phyloP scores from a whole-genome alignment of 2,113 vertebrate genomes.

The Myocastor coypus region DNA sequence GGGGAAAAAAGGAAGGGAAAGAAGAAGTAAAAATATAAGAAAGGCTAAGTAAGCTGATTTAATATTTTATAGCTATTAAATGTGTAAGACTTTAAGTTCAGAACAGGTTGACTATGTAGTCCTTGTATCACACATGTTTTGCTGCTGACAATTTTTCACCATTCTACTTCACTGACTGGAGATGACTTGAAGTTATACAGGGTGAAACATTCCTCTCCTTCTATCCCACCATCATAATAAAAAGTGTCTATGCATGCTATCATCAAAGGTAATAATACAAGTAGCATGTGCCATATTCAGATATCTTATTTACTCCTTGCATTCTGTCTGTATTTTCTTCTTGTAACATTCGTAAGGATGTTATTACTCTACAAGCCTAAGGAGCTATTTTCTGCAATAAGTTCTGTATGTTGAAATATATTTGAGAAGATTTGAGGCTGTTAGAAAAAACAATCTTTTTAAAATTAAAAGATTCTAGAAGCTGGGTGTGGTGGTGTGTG shows the following conservation, averaged over 20 bases:
- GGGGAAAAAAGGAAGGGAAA: background rate
- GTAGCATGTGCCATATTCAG: background rate
- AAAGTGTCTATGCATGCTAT: background rate
- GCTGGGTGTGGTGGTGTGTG: no score
- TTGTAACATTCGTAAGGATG: background rate
- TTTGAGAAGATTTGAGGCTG: constrained; percentile 12
- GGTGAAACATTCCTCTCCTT: background rate
- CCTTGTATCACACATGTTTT: background rate
- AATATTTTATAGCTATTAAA: background rate
- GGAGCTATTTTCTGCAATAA: constrained; percentile 41
- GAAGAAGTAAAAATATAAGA: background rate
- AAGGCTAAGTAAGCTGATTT: background rate
- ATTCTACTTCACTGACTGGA: background rate
- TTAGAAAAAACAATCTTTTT: constrained; percentile 12
- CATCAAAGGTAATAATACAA: constrained; percentile 24
- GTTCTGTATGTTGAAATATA: background rate
- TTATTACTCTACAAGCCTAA: background rate
- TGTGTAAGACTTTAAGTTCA: background rate
- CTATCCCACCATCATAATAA: background rate
- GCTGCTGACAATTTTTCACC: background rate
- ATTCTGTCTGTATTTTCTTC: background rate
- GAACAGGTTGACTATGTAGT: background rate
- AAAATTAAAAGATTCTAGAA: background rate
- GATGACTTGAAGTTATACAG: background rate
- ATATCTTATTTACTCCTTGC: background rate